Conservation (phyloP, 2,797 vertebrate species). For the Acipenser transmontanus region DNA sequence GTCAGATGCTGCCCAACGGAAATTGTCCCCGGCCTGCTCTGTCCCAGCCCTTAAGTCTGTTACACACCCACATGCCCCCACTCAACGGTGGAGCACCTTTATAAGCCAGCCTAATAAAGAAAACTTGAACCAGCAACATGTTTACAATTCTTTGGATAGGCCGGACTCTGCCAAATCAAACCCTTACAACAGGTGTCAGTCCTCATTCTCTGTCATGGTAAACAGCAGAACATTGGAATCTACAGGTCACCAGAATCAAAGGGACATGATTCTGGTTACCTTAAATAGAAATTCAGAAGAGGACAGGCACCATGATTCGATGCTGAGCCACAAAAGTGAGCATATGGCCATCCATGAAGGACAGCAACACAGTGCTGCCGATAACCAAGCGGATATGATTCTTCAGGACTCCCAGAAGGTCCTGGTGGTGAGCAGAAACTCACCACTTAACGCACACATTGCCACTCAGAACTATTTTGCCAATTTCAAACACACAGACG, state of each 20-base stretch:
- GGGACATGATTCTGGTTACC: constrained; percentile 44
- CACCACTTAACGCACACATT: constrained; percentile 67
- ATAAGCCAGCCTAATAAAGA: constrained; percentile 71
- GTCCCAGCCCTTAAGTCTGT: constrained; percentile 73
- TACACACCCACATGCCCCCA: constrained; percentile 45
- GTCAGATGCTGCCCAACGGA: constrained; percentile 43
- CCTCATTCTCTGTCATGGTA: constrained; percentile 57
- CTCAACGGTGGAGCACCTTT: constrained; percentile 73
- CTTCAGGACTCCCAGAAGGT: constrained; percentile 87
- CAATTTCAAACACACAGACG: constrained; percentile 85
- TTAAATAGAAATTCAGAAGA: constrained; percentile 40
- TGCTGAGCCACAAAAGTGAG: constrained; percentile 15
- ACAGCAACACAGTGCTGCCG: constrained; percentile 65
- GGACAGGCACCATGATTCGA: constrained; percentile 33
- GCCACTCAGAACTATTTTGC: constrained; percentile 89
- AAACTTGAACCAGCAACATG: constrained; percentile 55
- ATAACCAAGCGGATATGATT: constrained; percentile 71
- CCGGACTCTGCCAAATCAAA: constrained; percentile 55
- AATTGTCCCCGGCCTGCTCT: constrained; percentile 61
- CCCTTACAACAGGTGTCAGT: constrained; percentile 62
- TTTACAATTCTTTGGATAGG: constrained; percentile 78
- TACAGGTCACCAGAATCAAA: constrained; percentile 41
- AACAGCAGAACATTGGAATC: constrained; percentile 51
- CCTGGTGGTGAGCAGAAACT: constrained; percentile 71
- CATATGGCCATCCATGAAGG: constrained; percentile 20